A percentile compares a stretch with the other conserved stretches of the same genome.
These are phyloP conservation scores for Sitophilus oryzae DNA, from an alignment of 1,140 invertebrate species.

Conservation along the genomic window DNA sequence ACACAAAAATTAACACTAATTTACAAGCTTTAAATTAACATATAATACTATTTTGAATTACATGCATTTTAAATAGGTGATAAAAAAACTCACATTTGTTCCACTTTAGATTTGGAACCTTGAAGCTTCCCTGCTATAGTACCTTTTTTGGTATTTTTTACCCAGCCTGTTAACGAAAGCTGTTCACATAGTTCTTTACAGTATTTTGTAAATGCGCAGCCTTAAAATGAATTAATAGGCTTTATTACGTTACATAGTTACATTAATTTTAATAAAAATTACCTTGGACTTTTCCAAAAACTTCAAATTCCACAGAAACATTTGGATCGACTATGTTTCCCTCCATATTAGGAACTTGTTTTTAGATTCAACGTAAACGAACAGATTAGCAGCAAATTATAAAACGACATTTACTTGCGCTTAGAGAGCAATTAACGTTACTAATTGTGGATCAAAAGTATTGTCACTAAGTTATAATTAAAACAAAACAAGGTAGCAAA, in stretches of 20 bases:
- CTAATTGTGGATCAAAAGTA: constrained; percentile 9
- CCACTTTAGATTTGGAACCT: constrained; percentile 67
- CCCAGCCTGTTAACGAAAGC: constrained; percentile 77
- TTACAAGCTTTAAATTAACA: too few species aligned
- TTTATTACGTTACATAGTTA: not conserved
- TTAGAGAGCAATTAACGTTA: not conserved
- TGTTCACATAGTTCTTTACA: constrained; percentile 69
- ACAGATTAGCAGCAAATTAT: not conserved
- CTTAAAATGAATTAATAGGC: constrained; percentile 46
- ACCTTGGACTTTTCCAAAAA: constrained; percentile 86
- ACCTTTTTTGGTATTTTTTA: constrained; percentile 81
- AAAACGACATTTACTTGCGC: not conserved
- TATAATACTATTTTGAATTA: too few species aligned
- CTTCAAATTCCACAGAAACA: constrained; percentile 81
- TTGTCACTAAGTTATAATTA: constrained; percentile 21
- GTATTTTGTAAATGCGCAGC: constrained; percentile 82
- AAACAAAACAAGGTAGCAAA: constrained; percentile 11
- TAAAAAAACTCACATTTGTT: constrained; percentile 87
- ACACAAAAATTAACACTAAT: too few species aligned
- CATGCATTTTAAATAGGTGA: too few species aligned
- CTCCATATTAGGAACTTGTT: constrained; percentile 4
- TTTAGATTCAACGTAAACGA: not conserved
- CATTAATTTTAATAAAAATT: constrained; percentile 29
- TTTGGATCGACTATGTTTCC: constrained; percentile 45
- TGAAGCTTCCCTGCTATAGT: constrained; percentile 84